Evolutionary conservation across 1,140 invertebrate genomes (phyloP), one percentile per base, ranked within the genome.

Genomic region (Goniozus legneri): DNA sequence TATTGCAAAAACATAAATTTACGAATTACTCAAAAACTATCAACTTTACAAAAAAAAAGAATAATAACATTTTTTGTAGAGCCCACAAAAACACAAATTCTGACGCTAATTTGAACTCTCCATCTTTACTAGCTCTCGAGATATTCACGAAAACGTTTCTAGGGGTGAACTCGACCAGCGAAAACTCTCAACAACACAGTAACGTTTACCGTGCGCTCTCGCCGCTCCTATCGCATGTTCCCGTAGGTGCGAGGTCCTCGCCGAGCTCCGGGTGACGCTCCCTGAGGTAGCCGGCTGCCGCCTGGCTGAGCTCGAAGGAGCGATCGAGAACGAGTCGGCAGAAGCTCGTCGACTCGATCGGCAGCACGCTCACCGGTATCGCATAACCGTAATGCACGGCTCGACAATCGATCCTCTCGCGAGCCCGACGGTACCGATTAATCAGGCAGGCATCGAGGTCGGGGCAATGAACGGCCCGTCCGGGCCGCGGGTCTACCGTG

Each of bases 361-460:
- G 71, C 7, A 77, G 62, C 10, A 79, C 61, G 49, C 67, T 69
- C 31, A 82, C 73, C 0, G 81, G 78, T 0, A 80, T 75, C 39
- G 80, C 82, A 52, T 79, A 75, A 8, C 79, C 81, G 54, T 80
- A 81, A 55, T 82, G 80, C n/a, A 82, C 73, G 12, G 80, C 76
- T 43, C 71, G 69, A 54, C 80, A 82, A 20, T 71, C 64, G 12
- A 75, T 59, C 62, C 53, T 41, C 7, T 66, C 55, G 10, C 13
- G 24, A 8, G 12, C 13, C 1, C 31, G n/a, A 14, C 53, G 52
- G 2, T 36, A 43, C 31, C 73, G 66, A 54, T 74, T 69, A 6
- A 75, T 53, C 13, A 77, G 60, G 60, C 75, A 79, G 43, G 79
- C 61, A 58, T 72, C 75, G 32, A 73, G 54, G 31, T 78, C 72